Conservation (phyloP, 2,797 vertebrate species). For the Acipenser transmontanus region DNA sequence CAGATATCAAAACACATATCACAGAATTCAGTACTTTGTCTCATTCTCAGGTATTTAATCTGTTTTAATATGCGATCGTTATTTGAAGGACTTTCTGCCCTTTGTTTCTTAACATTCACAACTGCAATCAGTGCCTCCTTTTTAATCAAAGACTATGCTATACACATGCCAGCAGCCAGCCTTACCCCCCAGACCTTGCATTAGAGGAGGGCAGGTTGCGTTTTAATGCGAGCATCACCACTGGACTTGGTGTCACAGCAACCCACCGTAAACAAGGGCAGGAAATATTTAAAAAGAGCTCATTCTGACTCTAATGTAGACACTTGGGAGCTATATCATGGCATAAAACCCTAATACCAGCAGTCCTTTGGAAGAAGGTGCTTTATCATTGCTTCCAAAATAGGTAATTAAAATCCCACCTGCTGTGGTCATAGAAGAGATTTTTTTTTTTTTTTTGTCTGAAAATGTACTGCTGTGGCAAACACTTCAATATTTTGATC, state of each 20-base stretch:
- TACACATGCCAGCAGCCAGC: conserved; percentile 14
- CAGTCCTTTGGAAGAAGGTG: conserved; percentile 39
- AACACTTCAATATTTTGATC: conserved; percentile 29
- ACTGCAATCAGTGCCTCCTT: conserved; percentile 21
- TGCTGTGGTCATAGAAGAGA: conserved; percentile 40
- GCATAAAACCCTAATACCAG: conserved; percentile 35
- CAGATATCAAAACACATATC: too few relatives aligned
- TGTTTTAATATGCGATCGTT: conserved; percentile 16
- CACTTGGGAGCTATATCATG: conserved; percentile 34
- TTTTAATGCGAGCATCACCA: conserved; percentile 8
- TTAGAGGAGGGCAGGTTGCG: background rate
- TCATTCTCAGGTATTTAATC: background rate
- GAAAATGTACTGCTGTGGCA: conserved; percentile 28
- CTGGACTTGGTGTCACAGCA: background rate
- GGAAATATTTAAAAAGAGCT: conserved; percentile 35
- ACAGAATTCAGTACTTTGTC: too few relatives aligned
- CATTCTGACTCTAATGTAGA: conserved; percentile 32
- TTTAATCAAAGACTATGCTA: conserved; percentile 38
- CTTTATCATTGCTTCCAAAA: conserved; percentile 52
- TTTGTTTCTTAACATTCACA: conserved; percentile 20
- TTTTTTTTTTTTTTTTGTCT: conserved; percentile 33
- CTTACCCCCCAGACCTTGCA: conserved; percentile 2
- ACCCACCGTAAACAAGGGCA: conserved; percentile 20
- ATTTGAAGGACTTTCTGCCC: conserved; percentile 8
- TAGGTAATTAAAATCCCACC: conserved; percentile 58